These are phyloP conservation scores for Dryobota labecula DNA, from an alignment of 2,888 invertebrate species.

Conservation along the genomic window DNA sequence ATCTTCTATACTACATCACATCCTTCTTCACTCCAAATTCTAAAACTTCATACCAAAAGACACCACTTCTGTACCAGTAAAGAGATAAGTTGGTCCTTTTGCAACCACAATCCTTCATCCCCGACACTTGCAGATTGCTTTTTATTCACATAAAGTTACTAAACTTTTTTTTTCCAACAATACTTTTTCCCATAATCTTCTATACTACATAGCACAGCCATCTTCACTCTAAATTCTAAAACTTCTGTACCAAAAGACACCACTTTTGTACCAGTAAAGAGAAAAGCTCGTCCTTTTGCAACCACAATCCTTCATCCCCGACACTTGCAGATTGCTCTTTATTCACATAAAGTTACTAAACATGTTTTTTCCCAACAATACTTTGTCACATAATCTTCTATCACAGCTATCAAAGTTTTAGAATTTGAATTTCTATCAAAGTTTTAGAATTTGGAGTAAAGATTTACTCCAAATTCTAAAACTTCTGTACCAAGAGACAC, in stretches of 20 bases:
- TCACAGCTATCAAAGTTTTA: neutral
- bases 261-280: no score
- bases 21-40: no score
- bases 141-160: constrained; percentile 39
- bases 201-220: neutral
- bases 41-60: no score
- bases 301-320: constrained; percentile 5
- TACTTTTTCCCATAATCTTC: neutral
- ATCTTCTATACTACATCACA: no score
- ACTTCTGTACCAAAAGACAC: no score
- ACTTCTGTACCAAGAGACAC: neutral
- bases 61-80: no score
- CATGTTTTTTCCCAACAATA: neutral
- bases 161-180: neutral
- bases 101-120: constrained; percentile 12
- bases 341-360: constrained; percentile 36
- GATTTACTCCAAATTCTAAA: neutral
- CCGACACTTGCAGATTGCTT: constrained; percentile 39
- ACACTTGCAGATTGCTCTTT: constrained; percentile 45
- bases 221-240: no score
- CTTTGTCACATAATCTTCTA: neutral
- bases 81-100: no score
- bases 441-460: no score
- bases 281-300: no score
- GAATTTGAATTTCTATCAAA: no score